Evolutionary conservation across 2,797 vertebrate species (phyloP).

Genomic region (Passerculus sandwichensis): DNA sequence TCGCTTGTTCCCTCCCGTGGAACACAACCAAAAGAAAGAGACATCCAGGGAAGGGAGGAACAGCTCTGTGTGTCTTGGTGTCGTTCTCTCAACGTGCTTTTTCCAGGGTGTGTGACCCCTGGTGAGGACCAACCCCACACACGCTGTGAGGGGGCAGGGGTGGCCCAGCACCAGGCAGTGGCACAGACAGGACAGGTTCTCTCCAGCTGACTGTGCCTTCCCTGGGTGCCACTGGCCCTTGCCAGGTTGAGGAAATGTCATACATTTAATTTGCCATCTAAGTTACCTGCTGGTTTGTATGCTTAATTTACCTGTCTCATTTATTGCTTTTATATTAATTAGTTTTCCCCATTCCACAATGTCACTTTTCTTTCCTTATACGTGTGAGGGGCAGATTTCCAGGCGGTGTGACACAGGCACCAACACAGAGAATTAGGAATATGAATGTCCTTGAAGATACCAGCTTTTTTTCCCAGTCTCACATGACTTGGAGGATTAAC

Average conservation of each 20-base stretch:
- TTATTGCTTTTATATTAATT: neutral
- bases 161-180: neutral
- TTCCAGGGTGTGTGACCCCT: neutral
- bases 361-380: neutral
- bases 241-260: rapidly evolving
- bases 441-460: neutral
- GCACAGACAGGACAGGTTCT: neutral
- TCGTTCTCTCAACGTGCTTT: neutral
- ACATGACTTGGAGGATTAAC: neutral
- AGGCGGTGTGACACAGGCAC: neutral
- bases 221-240: neutral
- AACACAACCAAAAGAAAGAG: neutral
- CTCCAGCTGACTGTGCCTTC: neutral
- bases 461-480: neutral
- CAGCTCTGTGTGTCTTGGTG: neutral
- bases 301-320: neutral
- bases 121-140: neutral
- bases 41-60: neutral
- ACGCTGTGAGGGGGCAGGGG: rapidly evolving
- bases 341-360: neutral
- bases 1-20: neutral
- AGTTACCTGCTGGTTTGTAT: neutral
- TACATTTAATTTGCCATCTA: rapidly evolving
- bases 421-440: neutral
- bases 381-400: neutral